Evolutionary conservation across 2,888 invertebrate genomes (phyloP).

Genomic region (Clusia tigrina): DNA sequence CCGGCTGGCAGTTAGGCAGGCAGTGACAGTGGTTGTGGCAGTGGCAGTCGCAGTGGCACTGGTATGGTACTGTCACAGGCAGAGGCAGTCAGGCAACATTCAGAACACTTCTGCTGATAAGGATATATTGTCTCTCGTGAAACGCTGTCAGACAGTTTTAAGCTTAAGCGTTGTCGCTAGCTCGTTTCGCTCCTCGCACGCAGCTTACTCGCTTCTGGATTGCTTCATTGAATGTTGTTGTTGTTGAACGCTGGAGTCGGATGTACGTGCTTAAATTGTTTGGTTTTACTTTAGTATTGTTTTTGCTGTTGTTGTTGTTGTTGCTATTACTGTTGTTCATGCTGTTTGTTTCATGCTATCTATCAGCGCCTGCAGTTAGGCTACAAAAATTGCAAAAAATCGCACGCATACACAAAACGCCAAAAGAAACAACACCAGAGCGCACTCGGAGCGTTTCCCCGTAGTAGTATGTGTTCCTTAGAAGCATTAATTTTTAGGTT

Average conservation of each 20-base stretch:
- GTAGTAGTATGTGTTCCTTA: no score
- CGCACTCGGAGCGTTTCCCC: no score
- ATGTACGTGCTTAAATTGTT: conserved; percentile 48
- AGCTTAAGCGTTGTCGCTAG: conserved; percentile 25
- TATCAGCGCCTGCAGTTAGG: conserved; percentile 21
- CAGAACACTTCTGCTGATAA: conserved; percentile 41
- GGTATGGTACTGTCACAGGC: neutral
- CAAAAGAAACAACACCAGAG: conserved; percentile 29
- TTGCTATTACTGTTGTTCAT: conserved; percentile 35
- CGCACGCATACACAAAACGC: neutral
- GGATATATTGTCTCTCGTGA: conserved; percentile 55
- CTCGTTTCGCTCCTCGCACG: neutral
- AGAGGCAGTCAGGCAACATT: neutral
- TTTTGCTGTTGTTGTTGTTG: no score
- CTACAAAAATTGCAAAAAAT: conserved; percentile 20
- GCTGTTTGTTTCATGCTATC: conserved; percentile 19
- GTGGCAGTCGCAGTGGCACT: no score
- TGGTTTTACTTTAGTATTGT: conserved; percentile 1
- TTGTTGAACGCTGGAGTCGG: neutral
- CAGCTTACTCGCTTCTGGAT: neutral
- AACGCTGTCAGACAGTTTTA: conserved; percentile 54
- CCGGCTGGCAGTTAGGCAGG: no score
- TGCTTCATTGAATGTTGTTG: no score
- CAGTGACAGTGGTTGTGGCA: no score
- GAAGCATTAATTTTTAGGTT: no score